These are phyloP conservation scores for Nothoprocta perdicaria DNA, from an alignment of 2,113 vertebrate species.

Conservation along the genomic window DNA sequence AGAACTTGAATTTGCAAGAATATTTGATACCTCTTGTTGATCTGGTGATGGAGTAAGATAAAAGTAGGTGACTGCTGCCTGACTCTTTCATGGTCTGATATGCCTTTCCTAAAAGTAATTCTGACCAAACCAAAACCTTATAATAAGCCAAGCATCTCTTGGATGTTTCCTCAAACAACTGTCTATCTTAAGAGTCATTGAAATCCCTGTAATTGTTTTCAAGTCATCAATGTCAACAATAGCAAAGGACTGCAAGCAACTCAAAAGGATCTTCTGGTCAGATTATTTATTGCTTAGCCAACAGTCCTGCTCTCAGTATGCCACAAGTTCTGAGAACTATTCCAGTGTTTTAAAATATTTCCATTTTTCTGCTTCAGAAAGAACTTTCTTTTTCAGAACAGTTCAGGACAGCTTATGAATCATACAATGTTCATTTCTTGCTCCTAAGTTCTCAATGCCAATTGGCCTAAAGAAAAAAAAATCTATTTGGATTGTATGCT, in stretches of 20 bases:
- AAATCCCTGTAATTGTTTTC: not conserved
- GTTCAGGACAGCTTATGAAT: not conserved
- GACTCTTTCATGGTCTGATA: not conserved
- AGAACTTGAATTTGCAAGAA: not conserved
- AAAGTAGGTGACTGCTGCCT: not conserved
- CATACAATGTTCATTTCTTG: not conserved
- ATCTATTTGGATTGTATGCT: not conserved
- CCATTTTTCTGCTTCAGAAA: not conserved
- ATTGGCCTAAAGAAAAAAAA: not conserved
- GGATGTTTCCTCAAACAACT: not conserved
- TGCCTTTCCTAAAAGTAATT: not conserved
- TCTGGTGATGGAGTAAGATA: not conserved
- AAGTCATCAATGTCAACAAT: not conserved
- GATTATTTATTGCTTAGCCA: not conserved
- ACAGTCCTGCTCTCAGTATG: not conserved
- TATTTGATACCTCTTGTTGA: not conserved
- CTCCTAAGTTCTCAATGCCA: not conserved
- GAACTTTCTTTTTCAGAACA: too few species aligned
- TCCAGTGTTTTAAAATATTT: not conserved
- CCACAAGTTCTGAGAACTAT: not conserved
- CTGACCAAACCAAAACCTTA: not conserved
- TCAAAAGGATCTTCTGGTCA: not conserved
- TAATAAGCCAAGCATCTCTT: not conserved
- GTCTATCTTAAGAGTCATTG: not conserved
- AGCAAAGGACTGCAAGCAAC: not conserved